phyloP scores from a whole-genome alignment of 2,113 vertebrate species.

The Chaetorhynchus papuensis region DNA sequence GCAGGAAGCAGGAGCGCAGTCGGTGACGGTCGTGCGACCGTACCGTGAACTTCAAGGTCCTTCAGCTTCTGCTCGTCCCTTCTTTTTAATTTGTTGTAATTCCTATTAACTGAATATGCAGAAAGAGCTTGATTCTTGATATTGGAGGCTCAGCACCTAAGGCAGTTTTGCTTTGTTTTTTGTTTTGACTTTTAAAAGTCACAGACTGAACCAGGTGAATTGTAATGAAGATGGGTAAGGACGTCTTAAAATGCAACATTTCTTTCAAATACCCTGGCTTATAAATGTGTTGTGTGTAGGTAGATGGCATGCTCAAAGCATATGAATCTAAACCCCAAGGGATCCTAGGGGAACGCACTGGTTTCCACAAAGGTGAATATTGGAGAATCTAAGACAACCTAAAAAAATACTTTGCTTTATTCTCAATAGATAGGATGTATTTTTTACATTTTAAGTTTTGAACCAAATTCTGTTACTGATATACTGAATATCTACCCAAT shows the following conservation, averaged over 20 bases:
- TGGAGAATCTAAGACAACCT: background rate
- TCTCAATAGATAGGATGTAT: background rate
- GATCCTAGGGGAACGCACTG: background rate
- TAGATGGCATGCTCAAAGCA: accelerated
- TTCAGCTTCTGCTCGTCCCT: background rate
- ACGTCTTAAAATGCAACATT: accelerated
- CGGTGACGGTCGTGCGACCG: background rate
- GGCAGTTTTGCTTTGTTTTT: background rate
- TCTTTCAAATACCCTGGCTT: background rate
- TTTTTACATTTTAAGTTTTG: background rate
- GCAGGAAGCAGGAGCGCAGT: background rate
- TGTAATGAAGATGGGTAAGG: background rate
- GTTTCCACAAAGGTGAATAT: background rate
- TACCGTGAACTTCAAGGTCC: accelerated
- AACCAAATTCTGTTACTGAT: background rate
- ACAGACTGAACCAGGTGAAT: accelerated
- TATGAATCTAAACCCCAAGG: accelerated
- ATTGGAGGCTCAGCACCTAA: background rate
- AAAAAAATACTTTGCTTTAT: background rate
- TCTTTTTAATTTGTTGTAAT: background rate
- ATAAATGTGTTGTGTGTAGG: no score
- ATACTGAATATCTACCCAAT: background rate
- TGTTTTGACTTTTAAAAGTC: background rate
- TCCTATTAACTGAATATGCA: background rate
- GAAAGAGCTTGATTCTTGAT: accelerated